Evolutionary conservation across 2,113 vertebrate genomes (phyloP).

Genomic region (Shinisaurus crocodilurus): DNA sequence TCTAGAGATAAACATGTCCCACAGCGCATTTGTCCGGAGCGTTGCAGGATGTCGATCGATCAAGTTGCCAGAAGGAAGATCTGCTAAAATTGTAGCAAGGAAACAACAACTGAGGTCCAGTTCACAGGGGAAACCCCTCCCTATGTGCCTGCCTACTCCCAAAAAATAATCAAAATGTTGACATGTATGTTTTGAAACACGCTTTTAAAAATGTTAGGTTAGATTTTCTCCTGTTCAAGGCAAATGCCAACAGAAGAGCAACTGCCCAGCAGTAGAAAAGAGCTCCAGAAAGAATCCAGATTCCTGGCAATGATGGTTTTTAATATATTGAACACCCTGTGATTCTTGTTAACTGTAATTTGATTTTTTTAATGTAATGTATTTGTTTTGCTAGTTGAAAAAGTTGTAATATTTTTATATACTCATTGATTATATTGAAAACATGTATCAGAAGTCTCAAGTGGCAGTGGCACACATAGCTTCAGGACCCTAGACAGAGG

Average conservation of each 20-base stretch:
- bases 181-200: not conserved
- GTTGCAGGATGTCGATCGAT: not conserved
- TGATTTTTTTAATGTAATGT: too few species aligned
- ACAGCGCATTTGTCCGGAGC: accelerated
- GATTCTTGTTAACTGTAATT: too few species aligned
- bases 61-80: not conserved
- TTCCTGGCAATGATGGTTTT: not conserved
- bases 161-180: not conserved
- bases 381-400: too few species aligned
- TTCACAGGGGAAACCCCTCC: not conserved
- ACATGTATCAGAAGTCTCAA: not conserved
- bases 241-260: not conserved
- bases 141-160: not conserved
- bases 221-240: not conserved
- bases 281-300: not conserved
- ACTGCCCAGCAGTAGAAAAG: not conserved
- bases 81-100: not conserved
- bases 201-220: not conserved
- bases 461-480: not conserved
- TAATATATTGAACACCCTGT: too few species aligned
- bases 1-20: not conserved
- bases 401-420: too few species aligned
- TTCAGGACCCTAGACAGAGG: not conserved
- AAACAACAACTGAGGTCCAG: not conserved
- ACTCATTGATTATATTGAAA: too few species aligned